Evolutionary conservation across 2,797 vertebrate genomes (phyloP).

Genomic region (Dryobates pubescens): DNA sequence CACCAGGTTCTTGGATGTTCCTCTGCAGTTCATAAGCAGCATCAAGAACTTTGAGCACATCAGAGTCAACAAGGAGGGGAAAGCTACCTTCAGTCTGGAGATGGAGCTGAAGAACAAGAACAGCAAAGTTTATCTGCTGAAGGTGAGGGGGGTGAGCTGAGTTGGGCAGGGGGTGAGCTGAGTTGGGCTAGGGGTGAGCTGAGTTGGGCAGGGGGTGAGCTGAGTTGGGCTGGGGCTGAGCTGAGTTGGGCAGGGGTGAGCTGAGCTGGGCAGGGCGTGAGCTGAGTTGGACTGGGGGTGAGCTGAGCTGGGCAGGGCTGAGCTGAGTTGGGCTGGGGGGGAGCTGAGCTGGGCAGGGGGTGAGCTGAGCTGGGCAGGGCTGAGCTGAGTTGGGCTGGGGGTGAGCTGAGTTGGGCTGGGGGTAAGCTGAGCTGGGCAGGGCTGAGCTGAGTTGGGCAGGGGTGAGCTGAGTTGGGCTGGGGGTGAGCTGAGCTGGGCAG

Average conservation of each 20-base stretch:
- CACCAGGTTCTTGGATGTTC: not conserved
- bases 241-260: not conserved
- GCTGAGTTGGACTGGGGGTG: no score
- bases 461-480: no score
- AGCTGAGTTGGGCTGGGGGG: no score
- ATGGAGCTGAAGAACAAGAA: slow-evolving; percentile 85
- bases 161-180: not conserved
- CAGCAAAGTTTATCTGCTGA: slow-evolving; percentile 88
- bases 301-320: no score
- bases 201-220: not conserved
- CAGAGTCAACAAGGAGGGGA: slow-evolving; percentile 77
- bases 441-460: no score
- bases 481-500: no score
- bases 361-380: no score
- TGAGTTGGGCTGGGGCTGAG: not conserved
- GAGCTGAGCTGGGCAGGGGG: no score
- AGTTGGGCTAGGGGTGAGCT: not conserved
- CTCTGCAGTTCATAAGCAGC: slow-evolving; percentile 80
- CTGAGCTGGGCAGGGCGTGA: not conserved
- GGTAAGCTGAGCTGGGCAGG: no score
- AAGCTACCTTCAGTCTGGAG: slow-evolving; percentile 85
- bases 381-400: no score
- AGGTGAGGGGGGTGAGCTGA: slow-evolving; percentile 77
- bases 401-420: no score
- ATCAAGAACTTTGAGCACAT: slow-evolving; percentile 84